phyloP scores from a whole-genome alignment of 2,113 vertebrate genomes.

The Malurus alboscapulatus region DNA sequence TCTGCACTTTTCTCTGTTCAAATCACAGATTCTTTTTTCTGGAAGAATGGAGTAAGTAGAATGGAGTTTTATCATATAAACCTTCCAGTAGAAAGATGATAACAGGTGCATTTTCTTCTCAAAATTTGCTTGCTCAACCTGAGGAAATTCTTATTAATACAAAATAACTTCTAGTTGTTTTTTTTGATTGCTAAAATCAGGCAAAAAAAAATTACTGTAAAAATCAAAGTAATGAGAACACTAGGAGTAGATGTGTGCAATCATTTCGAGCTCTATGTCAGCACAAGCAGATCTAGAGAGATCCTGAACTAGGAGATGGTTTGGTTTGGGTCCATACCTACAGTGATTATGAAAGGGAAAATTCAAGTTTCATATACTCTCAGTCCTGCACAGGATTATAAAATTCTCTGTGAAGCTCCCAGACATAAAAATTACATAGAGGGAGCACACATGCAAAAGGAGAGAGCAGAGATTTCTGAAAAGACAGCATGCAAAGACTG shows the following conservation, averaged over 20 bases:
- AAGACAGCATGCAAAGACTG: neutral
- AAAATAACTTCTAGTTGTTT: neutral
- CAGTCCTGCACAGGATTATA: neutral
- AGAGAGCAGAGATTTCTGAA: neutral
- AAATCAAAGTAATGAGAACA: neutral
- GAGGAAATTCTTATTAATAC: neutral
- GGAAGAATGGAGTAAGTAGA: neutral
- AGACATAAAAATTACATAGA: neutral
- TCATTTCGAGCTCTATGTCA: neutral
- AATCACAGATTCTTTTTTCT: slow-evolving; percentile 70
- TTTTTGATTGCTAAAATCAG: neutral
- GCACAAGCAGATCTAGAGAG: neutral
- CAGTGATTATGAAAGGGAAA: neutral
- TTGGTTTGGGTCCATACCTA: neutral
- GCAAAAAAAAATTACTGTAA: neutral
- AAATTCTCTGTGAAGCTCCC: neutral
- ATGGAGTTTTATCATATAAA: neutral
- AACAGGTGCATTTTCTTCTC: neutral
- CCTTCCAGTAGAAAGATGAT: neutral
- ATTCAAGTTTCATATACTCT: neutral
- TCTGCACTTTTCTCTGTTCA: slow-evolving; percentile 64
- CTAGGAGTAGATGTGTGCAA: neutral
- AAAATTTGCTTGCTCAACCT: neutral
- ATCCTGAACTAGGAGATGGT: neutral
- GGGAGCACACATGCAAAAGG: neutral